A percentile compares a stretch with the other conserved stretches of the same genome.
Evolutionary conservation across 2,888 invertebrate species (phyloP).

Genomic region (Limnephilus auricula): DNA sequence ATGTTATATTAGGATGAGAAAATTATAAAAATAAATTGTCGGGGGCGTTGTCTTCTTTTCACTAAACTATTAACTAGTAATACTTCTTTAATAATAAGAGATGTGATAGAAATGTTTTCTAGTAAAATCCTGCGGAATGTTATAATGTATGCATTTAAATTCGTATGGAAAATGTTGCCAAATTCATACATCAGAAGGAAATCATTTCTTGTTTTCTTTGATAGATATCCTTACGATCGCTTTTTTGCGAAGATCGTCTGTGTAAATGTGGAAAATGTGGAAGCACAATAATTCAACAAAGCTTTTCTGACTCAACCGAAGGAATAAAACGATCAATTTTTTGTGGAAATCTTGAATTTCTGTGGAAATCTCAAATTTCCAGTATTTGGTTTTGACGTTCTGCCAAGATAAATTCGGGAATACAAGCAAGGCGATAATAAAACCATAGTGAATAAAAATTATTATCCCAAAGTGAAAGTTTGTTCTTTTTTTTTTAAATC

Average conservation of each 20-base stretch:
- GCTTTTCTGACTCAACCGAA: neutral
- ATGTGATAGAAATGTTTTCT: too few species aligned
- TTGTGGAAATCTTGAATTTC: neutral
- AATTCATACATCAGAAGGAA: neutral
- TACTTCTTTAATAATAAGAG: too few species aligned
- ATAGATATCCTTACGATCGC: neutral
- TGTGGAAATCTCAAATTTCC: neutral
- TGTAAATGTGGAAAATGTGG: constrained; percentile 8
- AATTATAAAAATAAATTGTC: too few species aligned
- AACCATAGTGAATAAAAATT: neutral
- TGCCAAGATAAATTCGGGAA: neutral
- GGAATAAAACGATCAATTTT: constrained; percentile 12
- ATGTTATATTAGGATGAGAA: too few species aligned
- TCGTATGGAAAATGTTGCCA: neutral
- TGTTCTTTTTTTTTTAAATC: neutral
- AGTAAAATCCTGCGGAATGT: neutral
- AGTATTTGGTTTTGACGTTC: neutral
- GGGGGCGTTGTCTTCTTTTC: too few species aligned
- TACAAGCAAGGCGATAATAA: neutral
- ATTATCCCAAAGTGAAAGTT: neutral
- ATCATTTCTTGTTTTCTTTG: neutral
- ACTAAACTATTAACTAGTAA: too few species aligned
- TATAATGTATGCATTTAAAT: neutral
- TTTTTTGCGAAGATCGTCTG: neutral
- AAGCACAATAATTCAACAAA: constrained; percentile 7